A percentile compares a stretch with the other conserved stretches of the same genome.
These are phyloP conservation scores for Erythrolamprus reginae DNA, from an alignment of 2,113 vertebrate species.

Conservation along the genomic window DNA sequence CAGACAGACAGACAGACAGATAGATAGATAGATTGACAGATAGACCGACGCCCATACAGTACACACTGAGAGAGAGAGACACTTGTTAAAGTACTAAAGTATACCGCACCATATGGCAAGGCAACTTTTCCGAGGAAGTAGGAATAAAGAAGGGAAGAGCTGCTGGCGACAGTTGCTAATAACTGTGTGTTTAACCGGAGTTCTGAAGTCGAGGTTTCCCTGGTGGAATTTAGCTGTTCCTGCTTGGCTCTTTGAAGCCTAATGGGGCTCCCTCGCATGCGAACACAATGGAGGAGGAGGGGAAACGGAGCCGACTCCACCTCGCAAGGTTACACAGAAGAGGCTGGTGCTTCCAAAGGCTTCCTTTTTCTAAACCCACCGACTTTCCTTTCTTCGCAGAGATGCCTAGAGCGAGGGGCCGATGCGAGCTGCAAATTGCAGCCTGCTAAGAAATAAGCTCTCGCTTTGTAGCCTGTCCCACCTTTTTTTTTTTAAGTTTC, in stretches of 20 bases:
- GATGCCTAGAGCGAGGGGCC: neutral
- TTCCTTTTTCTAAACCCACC: neutral
- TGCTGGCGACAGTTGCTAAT: constrained; percentile 3
- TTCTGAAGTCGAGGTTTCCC: neutral
- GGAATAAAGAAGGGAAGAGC: neutral
- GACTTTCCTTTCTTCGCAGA: neutral
- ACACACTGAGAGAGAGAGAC: neutral
- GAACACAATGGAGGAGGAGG: neutral
- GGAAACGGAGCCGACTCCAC: neutral
- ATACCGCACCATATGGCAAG: neutral
- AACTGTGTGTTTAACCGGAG: constrained; percentile 2
- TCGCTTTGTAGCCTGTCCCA: neutral
- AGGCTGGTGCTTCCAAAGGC: neutral
- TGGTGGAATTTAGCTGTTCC: neutral
- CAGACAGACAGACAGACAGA: too few relatives aligned
- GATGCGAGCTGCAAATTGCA: neutral
- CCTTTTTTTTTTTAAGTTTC: neutral
- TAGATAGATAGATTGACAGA: too few relatives aligned
- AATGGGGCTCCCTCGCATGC: neutral
- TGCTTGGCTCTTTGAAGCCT: neutral
- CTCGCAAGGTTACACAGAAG: neutral
- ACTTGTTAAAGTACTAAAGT: neutral
- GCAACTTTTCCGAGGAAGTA: neutral
- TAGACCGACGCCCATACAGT: too few relatives aligned
- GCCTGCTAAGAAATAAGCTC: neutral